phyloP scores from a whole-genome alignment of 2,113 vertebrate species.

The Eudorcas thomsonii region DNA sequence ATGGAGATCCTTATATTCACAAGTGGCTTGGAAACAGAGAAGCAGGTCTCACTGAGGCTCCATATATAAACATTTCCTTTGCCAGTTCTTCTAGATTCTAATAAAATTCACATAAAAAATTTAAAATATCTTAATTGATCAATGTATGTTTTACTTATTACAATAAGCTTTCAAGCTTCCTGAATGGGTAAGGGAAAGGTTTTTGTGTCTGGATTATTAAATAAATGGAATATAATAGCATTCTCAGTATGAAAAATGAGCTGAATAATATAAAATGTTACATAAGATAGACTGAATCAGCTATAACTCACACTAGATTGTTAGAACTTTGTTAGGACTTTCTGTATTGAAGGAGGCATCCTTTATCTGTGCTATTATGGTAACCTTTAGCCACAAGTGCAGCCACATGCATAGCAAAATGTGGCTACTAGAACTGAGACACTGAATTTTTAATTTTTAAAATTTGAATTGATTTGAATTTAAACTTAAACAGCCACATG shows the following conservation, averaged over 20 bases:
- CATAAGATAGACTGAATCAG: neutral
- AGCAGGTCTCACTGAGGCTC: neutral
- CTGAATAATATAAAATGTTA: neutral
- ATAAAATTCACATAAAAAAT: neutral
- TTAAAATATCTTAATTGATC: neutral
- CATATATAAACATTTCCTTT: neutral
- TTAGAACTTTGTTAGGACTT: neutral
- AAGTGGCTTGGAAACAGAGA: neutral
- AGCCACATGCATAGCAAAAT: neutral
- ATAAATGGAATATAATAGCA: neutral
- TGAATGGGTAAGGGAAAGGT: neutral
- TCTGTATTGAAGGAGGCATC: neutral
- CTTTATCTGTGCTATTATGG: neutral
- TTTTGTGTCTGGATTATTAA: neutral
- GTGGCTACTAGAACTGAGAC: neutral
- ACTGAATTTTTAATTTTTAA: neutral
- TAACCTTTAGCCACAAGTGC: neutral
- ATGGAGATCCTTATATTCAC: neutral
- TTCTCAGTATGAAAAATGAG: constrained; percentile 4
- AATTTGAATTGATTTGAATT: neutral
- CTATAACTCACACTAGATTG: neutral
- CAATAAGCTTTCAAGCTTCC: neutral
- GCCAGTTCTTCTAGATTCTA: neutral
- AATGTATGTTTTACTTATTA: neutral
- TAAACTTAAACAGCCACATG: neutral